Percentiles rank a stretch among this genome's conserved stretches.
Evolutionary conservation across 2,113 vertebrate species (phyloP).

Genomic region (Oncorhynchus mykiss): DNA sequence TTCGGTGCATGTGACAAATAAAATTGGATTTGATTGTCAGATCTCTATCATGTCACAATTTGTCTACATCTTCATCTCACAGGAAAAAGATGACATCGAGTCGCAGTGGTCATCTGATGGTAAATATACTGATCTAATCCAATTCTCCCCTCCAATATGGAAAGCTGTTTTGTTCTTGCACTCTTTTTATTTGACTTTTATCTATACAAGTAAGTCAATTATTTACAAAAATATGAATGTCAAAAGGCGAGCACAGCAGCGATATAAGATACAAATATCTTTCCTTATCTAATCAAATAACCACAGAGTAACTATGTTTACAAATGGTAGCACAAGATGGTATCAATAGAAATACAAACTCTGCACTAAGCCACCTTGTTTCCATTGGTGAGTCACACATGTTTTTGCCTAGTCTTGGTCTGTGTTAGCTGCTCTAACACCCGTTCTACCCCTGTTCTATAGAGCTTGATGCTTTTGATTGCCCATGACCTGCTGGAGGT

Average conservation of each 20-base stretch:
- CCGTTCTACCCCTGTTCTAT: neutral
- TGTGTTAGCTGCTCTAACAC: neutral
- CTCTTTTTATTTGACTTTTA: neutral
- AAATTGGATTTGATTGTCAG: neutral
- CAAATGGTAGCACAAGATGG: no score
- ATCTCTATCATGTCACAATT: neutral
- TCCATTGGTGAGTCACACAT: no score
- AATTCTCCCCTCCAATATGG: no score
- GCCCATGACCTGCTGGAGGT: neutral
- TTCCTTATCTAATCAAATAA: no score
- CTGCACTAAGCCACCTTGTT: neutral
- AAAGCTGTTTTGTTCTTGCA: no score
- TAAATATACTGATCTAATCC: neutral
- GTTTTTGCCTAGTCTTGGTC: neutral
- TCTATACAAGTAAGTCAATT: no score
- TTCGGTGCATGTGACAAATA: no score
- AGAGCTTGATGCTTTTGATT: neutral
- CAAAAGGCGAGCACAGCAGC: no score
- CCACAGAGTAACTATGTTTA: no score
- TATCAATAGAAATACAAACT: neutral
- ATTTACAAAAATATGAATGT: no score
- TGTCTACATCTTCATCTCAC: neutral
- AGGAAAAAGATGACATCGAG: constrained; percentile 14
- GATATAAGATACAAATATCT: no score
- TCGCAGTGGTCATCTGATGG: constrained; percentile 1